phyloP scores from a whole-genome alignment of 2,888 invertebrate genomes.

The Brachyopa scutellaris region DNA sequence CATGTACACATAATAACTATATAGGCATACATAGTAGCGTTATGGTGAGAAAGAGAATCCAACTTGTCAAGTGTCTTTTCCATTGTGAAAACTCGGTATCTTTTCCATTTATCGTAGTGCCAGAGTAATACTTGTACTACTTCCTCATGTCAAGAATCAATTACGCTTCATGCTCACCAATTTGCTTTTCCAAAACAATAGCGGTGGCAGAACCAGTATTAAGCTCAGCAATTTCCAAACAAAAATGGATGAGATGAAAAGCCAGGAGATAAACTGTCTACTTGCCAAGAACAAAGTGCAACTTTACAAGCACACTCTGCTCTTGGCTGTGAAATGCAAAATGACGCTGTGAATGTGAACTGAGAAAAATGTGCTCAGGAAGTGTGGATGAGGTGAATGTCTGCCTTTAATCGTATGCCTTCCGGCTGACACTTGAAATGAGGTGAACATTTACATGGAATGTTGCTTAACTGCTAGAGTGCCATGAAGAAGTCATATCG shows the following conservation, averaged over 20 bases:
- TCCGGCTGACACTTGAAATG: conserved; percentile 31
- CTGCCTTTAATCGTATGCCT: conserved; percentile 34
- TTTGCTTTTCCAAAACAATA: too few species aligned
- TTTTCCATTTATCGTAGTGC: not conserved
- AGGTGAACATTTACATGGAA: not conserved
- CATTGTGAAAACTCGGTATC: conserved; percentile 20
- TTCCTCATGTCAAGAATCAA: not conserved
- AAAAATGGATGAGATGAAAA: conserved; percentile 12
- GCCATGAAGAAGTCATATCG: not conserved
- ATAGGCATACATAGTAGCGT: too few species aligned
- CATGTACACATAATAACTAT: not conserved
- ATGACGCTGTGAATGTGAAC: conserved; percentile 20
- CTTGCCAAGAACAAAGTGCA: not conserved
- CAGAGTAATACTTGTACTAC: not conserved
- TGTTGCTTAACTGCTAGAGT: conserved; percentile 8
- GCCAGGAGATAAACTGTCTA: conserved; percentile 12
- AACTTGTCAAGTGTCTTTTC: not conserved
- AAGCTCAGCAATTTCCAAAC: conserved; percentile 16
- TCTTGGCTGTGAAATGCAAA: conserved; percentile 13
- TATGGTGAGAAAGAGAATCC: not conserved
- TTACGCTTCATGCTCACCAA: not conserved
- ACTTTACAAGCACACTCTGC: not conserved
- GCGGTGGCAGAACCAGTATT: not conserved
- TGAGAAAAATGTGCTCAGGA: conserved; percentile 38
- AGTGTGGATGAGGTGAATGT: conserved; percentile 38